Conservation (phyloP, 2,797 vertebrate genomes). For the Oceanodroma leucorhoa region DNA sequence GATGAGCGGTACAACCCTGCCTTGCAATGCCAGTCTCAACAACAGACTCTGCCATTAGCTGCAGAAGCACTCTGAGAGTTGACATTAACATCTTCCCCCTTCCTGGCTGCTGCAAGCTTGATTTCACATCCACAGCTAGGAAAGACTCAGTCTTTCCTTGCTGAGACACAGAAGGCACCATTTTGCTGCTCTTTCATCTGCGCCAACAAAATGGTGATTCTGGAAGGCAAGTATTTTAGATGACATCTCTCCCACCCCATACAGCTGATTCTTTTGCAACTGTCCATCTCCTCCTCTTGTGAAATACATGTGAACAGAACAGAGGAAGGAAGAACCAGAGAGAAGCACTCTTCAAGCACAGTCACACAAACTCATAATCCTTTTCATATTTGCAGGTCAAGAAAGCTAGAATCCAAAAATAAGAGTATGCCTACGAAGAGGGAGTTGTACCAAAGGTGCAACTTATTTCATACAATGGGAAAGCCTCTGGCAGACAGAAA, state of each 20-base stretch:
- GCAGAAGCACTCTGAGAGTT: background rate
- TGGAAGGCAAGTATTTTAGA: background rate
- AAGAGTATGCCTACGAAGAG: background rate
- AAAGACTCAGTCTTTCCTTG: background rate
- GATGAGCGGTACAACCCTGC: background rate
- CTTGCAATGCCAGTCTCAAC: background rate
- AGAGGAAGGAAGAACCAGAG: background rate
- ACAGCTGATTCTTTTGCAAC: background rate
- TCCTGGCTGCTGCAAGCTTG: background rate
- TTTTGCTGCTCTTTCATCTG: background rate
- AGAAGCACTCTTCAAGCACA: background rate
- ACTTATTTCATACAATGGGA: background rate
- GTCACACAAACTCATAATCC: background rate
- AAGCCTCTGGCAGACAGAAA: background rate
- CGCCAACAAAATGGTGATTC: slow-evolving; percentile 8
- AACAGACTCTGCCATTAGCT: background rate
- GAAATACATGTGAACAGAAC: background rate
- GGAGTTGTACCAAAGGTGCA: background rate
- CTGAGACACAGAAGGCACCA: background rate
- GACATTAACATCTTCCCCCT: background rate
- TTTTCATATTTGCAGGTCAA: background rate
- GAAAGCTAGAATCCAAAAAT: background rate
- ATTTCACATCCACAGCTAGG: background rate
- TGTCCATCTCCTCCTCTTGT: background rate
- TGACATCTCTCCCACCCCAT: background rate